Evolutionary conservation across 2,113 vertebrate genomes (phyloP), one percentile per base, ranked within the genome.

Genomic region (Colistium nudipinnis): DNA sequence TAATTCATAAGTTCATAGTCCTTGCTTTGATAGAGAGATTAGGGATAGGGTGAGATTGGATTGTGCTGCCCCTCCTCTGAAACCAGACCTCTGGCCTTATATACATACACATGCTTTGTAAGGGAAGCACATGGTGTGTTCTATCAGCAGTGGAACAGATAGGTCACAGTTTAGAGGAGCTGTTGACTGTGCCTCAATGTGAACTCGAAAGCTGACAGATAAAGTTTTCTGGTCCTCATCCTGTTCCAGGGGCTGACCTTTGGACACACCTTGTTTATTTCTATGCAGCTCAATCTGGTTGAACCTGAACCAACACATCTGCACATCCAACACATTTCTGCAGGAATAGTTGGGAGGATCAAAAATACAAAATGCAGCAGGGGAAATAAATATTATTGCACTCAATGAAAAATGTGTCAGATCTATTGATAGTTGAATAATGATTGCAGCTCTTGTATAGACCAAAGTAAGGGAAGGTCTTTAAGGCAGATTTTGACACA

Each of bases 261-360:
- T 91, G 89, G 56, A 66, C 89, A 64, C 20, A 10, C 25, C 35
- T 71, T 89, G 83, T 90, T 89, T 88, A 88, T 90, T 80, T 71
- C 62, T 57, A 73, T 61, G 47, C 63, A 24, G 48, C 52, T 71
- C 22, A 36, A 8, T 17, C 54, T 31, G 27, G 62, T 38, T 74
- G 47, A 66, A 70, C 31, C 30, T 66, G 56, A 51, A 43, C 3
- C 13, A 11, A 60, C 4, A 20, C 59, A 67, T 59, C 56, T 31
- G 28, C 60, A 77, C 47, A 24, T 31, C 17, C 22, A 22, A 17
- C 4, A 53, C 20, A 28, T 12, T 33, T 33, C 35, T 63, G 33
- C 20, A 35, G 2, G 51, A 22, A 10, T 27, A 28, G 7, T 19
- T 20, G n/a, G 2, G 3, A 24, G 33, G 47, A 16, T 38, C 33